Conservation (phyloP, 37 sponge, comb jelly and placozoan genomes). For the Eunapius fragilis region DNA sequence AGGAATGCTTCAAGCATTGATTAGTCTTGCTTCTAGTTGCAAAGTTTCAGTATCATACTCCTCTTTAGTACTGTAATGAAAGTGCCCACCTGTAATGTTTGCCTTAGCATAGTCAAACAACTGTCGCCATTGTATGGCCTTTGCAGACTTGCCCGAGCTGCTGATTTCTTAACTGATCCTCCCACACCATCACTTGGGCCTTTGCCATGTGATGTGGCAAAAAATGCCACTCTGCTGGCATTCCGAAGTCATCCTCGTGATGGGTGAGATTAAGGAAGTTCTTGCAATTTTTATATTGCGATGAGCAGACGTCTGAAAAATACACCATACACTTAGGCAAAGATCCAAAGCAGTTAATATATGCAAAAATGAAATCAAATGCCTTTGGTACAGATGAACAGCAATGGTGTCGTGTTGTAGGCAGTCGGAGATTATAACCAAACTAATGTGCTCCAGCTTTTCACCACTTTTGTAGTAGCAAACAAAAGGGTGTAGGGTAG, state of each 20-base stretch:
- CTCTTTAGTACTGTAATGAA: constrained; percentile 24
- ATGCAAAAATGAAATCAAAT: constrained; percentile 26
- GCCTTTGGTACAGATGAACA: constrained; percentile 49
- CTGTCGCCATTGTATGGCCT: constrained; percentile 42
- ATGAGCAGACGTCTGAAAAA: constrained; percentile 64
- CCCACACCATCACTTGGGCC: constrained; percentile 70
- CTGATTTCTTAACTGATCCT: constrained; percentile 55
- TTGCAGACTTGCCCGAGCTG: constrained; percentile 67
- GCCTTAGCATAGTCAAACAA: constrained; percentile 47
- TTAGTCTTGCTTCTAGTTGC: constrained; percentile 19
- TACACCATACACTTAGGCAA: constrained; percentile 39
- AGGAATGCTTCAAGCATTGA: constrained; percentile 33
- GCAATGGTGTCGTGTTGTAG: constrained; percentile 56
- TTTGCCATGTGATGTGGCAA: constrained; percentile 71
- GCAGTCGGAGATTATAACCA: constrained; percentile 51
- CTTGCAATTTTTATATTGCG: constrained; percentile 64
- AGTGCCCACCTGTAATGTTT: constrained; percentile 21
- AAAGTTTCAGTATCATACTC: constrained; percentile 26
- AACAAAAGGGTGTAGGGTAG: constrained; percentile 35
- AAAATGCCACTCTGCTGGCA: constrained; percentile 64
- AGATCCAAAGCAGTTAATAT: background rate
- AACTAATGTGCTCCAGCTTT: constrained; percentile 36
- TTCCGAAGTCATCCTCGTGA: constrained; percentile 61
- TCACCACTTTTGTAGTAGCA: constrained; percentile 30
- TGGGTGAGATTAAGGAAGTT: constrained; percentile 52